Evolutionary conservation across 1,140 invertebrate species (phyloP).

Genomic region (Drosophila bipectinata): DNA sequence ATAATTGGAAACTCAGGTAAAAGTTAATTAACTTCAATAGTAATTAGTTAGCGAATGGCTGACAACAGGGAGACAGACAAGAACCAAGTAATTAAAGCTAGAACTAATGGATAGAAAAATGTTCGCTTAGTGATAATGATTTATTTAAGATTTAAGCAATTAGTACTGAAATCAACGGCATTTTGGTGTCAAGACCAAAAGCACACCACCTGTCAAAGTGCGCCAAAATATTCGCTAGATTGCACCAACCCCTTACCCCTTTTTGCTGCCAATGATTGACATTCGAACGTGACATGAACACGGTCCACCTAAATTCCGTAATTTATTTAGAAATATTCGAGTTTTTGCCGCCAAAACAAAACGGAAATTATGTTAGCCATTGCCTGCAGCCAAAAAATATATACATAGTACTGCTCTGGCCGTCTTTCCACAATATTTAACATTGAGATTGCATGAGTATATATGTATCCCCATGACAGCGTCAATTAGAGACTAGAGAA

Average conservation of each 20-base stretch:
- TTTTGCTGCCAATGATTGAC: conserved; percentile 57
- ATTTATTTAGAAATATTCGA: conserved; percentile 63
- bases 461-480: conserved; percentile 56
- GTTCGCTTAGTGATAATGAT: conserved; percentile 19
- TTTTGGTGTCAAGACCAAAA: conserved; percentile 67
- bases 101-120: background rate
- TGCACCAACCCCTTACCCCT: background rate
- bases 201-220: conserved; percentile 18
- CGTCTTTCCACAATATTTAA: conserved; percentile 13
- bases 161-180: conserved; percentile 48
- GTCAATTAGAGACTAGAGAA: conserved; percentile 51
- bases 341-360: conserved; percentile 35
- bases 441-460: conserved; percentile 25
- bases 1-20: conserved; percentile 29
- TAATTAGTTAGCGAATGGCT: conserved; percentile 57
- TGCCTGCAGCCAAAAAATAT: conserved; percentile 27
- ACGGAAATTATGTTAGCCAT: conserved; percentile 55
- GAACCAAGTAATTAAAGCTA: conserved; percentile 5
- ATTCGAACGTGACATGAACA: conserved; percentile 79
- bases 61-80: background rate
- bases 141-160: conserved; percentile 50
- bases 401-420: conserved; percentile 7
- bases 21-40: conserved; percentile 60
- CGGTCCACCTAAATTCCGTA: conserved; percentile 79
- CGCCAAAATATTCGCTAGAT: conserved; percentile 13